Evolutionary conservation across 2,888 invertebrate species (phyloP).

Genomic region (Heliothis peltigera): DNA sequence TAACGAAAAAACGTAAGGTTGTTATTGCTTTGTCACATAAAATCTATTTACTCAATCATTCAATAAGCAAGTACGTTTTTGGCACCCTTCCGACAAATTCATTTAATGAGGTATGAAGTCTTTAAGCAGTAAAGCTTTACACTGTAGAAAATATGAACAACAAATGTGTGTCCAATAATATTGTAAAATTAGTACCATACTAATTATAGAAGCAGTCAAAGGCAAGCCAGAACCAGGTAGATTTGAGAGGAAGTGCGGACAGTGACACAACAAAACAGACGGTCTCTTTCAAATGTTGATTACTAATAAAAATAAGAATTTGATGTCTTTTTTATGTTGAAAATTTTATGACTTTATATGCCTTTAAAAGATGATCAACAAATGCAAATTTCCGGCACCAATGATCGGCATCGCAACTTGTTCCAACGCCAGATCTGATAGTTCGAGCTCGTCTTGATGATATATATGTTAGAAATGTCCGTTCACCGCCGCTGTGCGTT

Average conservation of each 20-base stretch:
- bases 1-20: conserved; percentile 7
- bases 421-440: not conserved
- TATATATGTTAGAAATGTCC: conserved; percentile 9
- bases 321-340: no score
- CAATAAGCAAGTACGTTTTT: conserved; percentile 1
- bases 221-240: conserved; percentile 39
- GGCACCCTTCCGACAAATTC: not conserved
- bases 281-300: not conserved
- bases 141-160: conserved; percentile 32
- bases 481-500: conserved; percentile 13
- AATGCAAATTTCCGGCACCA: not conserved
- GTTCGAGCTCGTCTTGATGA: conserved; percentile 9
- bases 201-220: conserved; percentile 51
- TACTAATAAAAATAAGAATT: not conserved
- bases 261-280: not conserved
- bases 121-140: not conserved
- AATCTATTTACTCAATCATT: not conserved
- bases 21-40: not conserved
- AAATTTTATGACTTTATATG: no score
- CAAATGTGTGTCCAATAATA: conserved; percentile 40
- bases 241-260: conserved; percentile 10
- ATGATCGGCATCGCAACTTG: not conserved
- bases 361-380: not conserved
- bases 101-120: conserved; percentile 6
- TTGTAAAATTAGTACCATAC: conserved; percentile 48